Conservation (phyloP, 1,140 invertebrate genomes). For the Macrosteles quadrilineatus region DNA sequence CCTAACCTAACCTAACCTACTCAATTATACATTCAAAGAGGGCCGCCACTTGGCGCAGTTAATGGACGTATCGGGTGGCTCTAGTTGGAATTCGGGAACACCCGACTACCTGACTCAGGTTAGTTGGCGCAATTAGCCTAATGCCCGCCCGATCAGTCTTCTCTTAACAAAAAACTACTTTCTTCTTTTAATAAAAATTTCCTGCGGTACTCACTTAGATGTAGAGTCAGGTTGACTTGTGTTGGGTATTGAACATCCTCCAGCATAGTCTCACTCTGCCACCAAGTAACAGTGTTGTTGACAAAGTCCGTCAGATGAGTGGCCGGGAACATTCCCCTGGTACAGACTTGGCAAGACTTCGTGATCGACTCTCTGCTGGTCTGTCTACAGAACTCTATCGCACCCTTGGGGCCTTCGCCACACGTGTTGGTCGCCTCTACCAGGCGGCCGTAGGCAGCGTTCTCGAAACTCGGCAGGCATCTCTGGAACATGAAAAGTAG, state of each 20-base stretch:
- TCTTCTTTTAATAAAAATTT: no score
- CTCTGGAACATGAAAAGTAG: slow-evolving; percentile 61
- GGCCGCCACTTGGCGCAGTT: no score
- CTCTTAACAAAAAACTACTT: no score
- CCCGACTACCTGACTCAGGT: no score
- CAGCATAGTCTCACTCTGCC: slow-evolving; percentile 97
- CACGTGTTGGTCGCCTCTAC: slow-evolving; percentile 97
- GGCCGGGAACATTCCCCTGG: slow-evolving; percentile 67
- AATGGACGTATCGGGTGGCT: no score
- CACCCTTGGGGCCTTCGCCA: slow-evolving; percentile 64
- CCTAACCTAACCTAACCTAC: no score
- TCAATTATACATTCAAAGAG: no score
- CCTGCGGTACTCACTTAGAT: slow-evolving; percentile 79
- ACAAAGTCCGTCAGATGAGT: slow-evolving; percentile 90
- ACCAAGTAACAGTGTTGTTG: slow-evolving; percentile 90
- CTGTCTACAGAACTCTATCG: slow-evolving; percentile 87
- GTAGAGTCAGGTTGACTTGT: slow-evolving; percentile 89
- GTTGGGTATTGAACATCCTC: slow-evolving; percentile 89
- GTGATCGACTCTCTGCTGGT: slow-evolving; percentile 65
- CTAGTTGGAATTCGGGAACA: no score
- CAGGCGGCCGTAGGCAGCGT: slow-evolving; percentile 84
- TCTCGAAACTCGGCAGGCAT: slow-evolving; percentile 95
- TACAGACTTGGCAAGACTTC: slow-evolving; percentile 66
- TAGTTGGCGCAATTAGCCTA: no score
- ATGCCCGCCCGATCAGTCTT: no score